A percentile compares a stretch with the other conserved stretches of the same genome.
Conservation (phyloP, 2,797 vertebrate species). For the Cirrhinus molitorella region DNA sequence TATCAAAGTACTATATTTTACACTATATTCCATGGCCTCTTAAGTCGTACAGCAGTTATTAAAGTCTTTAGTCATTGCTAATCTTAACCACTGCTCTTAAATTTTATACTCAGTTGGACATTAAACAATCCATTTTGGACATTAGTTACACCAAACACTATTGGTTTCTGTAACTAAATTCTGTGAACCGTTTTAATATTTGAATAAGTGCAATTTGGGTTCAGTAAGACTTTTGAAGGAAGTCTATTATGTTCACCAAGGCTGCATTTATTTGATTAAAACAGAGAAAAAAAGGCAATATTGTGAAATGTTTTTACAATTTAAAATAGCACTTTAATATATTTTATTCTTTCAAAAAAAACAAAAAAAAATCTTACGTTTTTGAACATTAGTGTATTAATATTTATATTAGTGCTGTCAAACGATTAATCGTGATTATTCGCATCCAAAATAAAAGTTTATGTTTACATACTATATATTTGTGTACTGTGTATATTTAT, state of each 20-base stretch:
- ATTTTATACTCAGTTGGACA: neutral
- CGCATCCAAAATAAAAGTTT: no score
- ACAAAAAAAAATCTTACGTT: neutral
- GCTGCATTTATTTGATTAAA: neutral
- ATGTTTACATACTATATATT: no score
- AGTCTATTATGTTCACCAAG: neutral
- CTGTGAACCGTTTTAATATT: neutral
- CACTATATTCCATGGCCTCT: neutral
- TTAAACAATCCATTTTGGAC: neutral
- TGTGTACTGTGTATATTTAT: no score
- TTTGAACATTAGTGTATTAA: neutral
- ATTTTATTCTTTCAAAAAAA: no score
- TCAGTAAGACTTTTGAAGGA: neutral
- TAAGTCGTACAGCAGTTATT: neutral
- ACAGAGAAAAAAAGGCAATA: neutral
- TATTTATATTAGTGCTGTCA: neutral
- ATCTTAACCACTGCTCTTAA: neutral
- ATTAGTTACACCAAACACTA: neutral
- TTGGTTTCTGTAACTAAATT: neutral
- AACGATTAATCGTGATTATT: no score
- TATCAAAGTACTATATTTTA: neutral
- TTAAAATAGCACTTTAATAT: neutral
- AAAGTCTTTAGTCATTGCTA: no score
- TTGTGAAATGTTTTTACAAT: neutral
- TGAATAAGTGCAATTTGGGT: neutral